Evolutionary conservation across 1,140 invertebrate species (phyloP), one percentile per base, ranked within the genome.

Genomic region (Macrobrachium rosenbergii): DNA sequence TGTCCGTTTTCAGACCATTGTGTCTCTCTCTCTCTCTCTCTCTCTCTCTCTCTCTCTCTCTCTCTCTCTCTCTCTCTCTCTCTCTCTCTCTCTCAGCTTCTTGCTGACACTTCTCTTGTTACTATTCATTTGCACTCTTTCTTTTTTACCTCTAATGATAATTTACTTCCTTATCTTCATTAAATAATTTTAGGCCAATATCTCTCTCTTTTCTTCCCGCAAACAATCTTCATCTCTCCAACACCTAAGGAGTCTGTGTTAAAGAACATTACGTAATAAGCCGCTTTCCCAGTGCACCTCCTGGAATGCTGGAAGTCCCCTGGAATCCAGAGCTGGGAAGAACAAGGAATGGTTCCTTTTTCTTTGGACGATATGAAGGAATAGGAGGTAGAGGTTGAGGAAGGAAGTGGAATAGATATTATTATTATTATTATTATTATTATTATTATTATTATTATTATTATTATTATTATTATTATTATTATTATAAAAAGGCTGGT

Each of bases 11-110:
- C 6, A 12, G 11, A 72, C 10, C 11, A 72, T 21, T 72, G 11
- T 23, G 28, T 58, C 75, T 77, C 5, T 59, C 75, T 77, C 2
- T 58, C 45, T 77, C 45, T 77, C 45, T 59, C 14, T 77, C 75
- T 77, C 75, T 77, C 75, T 77, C 75, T 77, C 75, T 77, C 75
- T 77, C 75, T 77, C 75, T 77, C 75, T 77, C 75, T 77, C 75
- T 77, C 76, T 78, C 76, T 78, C 76, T 78, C 76, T 78, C 76
- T 78, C 76, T 52, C 76, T 78, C 76, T 78, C 76, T 78, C 76
- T 78, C 76, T 78, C 76, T 78, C 76, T 78, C 76, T 78, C 52
- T 78, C 76, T 78, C 45, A 58, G 19, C 59, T 58, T 78, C 76
- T 78, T 10, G 7, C 8, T 12, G 52, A 52, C 0, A 52, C 6